Conservation (phyloP, 2,888 invertebrate species). For the Drosophila mettleri region DNA sequence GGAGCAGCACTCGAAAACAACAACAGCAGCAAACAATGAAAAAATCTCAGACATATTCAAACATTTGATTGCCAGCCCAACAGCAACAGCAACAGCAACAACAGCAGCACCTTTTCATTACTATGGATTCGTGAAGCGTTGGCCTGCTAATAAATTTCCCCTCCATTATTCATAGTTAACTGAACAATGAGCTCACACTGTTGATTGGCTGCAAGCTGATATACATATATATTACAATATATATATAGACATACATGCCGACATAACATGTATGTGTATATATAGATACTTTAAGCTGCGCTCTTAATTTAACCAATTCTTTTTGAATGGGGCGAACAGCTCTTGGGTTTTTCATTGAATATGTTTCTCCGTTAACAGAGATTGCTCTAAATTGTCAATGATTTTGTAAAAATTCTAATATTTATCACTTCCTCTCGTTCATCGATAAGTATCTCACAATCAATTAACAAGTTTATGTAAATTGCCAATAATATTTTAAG, state of each 20-base stretch:
- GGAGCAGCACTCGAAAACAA: conserved; percentile 14
- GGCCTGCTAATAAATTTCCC: conserved; percentile 30
- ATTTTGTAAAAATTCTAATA: neutral
- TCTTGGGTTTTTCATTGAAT: neutral
- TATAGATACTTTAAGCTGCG: neutral
- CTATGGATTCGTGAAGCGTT: conserved; percentile 4
- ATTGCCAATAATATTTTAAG: too few relatives aligned
- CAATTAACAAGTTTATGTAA: too few relatives aligned
- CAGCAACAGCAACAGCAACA: conserved; percentile 2
- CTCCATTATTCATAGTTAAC: conserved; percentile 30
- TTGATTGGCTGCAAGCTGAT: neutral
- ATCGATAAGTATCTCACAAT: too few relatives aligned
- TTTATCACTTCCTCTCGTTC: neutral
- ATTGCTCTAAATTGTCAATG: too few relatives aligned
- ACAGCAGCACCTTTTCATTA: conserved; percentile 8
- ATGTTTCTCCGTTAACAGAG: neutral
- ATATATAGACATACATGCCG: neutral
- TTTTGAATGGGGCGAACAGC: neutral
- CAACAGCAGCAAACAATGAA: conserved; percentile 7
- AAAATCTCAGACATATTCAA: conserved; percentile 33
- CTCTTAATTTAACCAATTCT: conserved; percentile 6
- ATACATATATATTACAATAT: neutral
- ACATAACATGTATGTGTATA: neutral
- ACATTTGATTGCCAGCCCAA: conserved; percentile 27
- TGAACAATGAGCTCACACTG: conserved; percentile 11